A percentile compares a stretch with the other conserved stretches of the same genome.
These are phyloP conservation scores for Platanista minor DNA, from an alignment of 2,113 vertebrate genomes.

Conservation along the genomic window DNA sequence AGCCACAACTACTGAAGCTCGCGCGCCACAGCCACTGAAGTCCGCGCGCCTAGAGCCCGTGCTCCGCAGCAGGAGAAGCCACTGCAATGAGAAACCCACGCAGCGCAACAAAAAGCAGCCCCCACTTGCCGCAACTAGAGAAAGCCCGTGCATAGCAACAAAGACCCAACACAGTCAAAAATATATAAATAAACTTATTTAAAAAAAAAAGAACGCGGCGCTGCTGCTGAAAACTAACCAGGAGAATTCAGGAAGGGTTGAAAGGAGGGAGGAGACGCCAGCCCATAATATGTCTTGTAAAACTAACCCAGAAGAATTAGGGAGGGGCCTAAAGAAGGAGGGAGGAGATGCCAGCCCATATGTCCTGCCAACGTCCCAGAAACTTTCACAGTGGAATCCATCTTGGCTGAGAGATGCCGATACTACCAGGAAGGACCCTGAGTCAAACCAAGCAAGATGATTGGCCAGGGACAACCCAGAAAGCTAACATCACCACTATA, in stretches of 20 bases:
- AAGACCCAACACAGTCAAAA: too few species aligned
- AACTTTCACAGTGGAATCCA: neutral
- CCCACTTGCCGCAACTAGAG: too few species aligned
- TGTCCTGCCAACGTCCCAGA: neutral
- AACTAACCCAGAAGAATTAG: too few species aligned
- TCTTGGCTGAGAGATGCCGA: neutral
- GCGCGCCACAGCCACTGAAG: too few species aligned
- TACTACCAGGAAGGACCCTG: neutral
- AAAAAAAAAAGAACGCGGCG: too few species aligned
- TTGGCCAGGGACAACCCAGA: neutral
- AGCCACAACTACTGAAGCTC: too few species aligned
- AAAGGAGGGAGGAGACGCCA: neutral
- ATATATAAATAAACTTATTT: too few species aligned
- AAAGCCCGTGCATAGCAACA: too few species aligned
- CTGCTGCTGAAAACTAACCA: neutral
- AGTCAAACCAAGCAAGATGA: neutral
- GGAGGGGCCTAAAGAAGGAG: too few species aligned
- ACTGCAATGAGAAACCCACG: accelerated
- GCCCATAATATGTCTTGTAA: neutral
- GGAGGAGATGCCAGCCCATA: neutral
- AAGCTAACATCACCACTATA: neutral
- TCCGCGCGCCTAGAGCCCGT: too few species aligned
- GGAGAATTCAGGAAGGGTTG: neutral
- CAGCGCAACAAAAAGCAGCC: too few species aligned
- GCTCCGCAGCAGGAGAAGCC: too few species aligned